A percentile compares a stretch with the other conserved stretches of the same genome.
These are phyloP conservation scores for Marmota flaviventris DNA, from an alignment of 2,113 vertebrate genomes.

Conservation along the genomic window DNA sequence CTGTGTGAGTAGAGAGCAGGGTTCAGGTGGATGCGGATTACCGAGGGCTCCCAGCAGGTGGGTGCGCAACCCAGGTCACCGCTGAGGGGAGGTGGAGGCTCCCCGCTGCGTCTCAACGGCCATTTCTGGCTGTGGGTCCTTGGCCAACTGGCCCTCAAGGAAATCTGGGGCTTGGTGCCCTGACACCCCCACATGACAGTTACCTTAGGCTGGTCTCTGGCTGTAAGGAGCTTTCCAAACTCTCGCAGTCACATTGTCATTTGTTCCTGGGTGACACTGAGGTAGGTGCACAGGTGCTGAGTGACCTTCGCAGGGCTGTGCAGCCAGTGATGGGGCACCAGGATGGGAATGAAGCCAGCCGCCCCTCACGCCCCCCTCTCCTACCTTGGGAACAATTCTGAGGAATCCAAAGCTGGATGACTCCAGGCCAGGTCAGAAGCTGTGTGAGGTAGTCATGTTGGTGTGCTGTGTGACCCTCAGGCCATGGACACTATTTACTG, in stretches of 20 bases:
- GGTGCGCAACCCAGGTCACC: background rate
- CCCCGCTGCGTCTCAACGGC: accelerated
- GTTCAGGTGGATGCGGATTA: background rate
- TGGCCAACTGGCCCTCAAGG: accelerated
- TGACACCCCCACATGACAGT: accelerated
- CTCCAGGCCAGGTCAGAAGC: accelerated
- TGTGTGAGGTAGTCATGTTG: background rate
- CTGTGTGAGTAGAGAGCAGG: background rate
- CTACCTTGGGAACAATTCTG: accelerated
- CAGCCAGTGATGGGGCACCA: accelerated
- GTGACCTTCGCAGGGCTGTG: background rate
- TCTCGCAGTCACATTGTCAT: accelerated
- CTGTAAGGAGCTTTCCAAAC: accelerated
- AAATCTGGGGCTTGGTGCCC: background rate
- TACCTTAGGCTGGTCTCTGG: background rate
- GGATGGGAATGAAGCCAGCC: accelerated
- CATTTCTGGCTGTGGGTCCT: background rate
- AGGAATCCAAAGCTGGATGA: accelerated
- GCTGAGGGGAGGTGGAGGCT: background rate
- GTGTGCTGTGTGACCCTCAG: accelerated
- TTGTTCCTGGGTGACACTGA: background rate
- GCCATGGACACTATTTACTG: accelerated
- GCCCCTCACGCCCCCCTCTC: background rate
- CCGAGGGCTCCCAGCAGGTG: background rate
- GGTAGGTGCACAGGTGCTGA: background rate